Conservation (phyloP, 2,888 invertebrate species). For the Metellina segmentata region DNA sequence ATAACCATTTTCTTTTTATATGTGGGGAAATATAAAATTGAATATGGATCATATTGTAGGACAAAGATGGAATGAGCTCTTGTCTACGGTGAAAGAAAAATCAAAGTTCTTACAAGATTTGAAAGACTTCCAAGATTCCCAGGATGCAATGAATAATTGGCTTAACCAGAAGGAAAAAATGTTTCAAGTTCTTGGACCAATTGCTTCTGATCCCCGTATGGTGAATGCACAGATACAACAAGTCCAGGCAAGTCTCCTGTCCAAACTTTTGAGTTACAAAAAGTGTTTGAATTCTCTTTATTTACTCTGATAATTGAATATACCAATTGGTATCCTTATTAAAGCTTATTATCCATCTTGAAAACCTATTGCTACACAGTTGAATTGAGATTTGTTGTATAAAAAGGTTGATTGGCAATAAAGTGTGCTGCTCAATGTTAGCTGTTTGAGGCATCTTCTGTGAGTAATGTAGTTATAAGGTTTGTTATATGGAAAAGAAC, state of each 20-base stretch:
- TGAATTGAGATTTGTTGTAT: too few species aligned
- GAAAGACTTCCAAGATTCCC: slow-evolving; percentile 94
- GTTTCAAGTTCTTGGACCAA: slow-evolving; percentile 96
- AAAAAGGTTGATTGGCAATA: too few species aligned
- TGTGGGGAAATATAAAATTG: background rate
- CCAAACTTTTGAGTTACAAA: background rate
- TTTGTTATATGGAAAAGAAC: too few species aligned
- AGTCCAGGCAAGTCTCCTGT: slow-evolving; percentile 81
- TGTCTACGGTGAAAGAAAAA: slow-evolving; percentile 89
- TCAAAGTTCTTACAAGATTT: slow-evolving; percentile 89
- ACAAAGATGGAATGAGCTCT: slow-evolving; percentile 90
- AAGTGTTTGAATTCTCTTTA: background rate
- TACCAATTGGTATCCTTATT: too few species aligned
- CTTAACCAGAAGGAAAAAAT: slow-evolving; percentile 95
- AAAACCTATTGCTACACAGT: too few species aligned
- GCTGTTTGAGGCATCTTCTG: too few species aligned
- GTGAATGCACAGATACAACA: slow-evolving; percentile 97
- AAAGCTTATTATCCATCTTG: too few species aligned
- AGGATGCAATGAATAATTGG: slow-evolving; percentile 90
- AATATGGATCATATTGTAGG: slow-evolving; percentile 28
- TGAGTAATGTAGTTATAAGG: too few species aligned
- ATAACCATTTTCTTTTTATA: background rate
- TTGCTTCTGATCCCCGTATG: slow-evolving; percentile 96
- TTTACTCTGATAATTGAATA: background rate
- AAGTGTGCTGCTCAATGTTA: too few species aligned